Base-by-base conservation (phyloP, 2,113 vertebrate species). In the Notothenia rossii region DNA sequence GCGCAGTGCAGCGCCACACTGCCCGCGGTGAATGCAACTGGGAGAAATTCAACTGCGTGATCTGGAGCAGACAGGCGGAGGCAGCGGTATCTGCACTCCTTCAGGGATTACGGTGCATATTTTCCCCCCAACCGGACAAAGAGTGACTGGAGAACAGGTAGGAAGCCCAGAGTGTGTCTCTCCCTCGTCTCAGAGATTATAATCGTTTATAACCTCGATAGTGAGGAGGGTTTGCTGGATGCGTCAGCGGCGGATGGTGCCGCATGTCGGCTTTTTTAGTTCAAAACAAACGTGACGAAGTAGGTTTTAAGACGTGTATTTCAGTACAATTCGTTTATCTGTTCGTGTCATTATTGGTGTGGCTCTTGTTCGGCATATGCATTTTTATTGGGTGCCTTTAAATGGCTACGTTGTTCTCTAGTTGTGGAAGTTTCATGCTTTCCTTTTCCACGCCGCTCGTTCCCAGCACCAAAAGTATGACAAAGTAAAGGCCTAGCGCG, bases 11-110 rank as follows among this genome's bases (percentile, higher is more conserved):
- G 63, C 67, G 29, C 50, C 90, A 78, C 64, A 62, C 20, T 74
- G 72, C 91, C 88, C 92, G 93, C 92, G 88, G 88, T 15, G 86
- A 89, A 81, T 50, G 89, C 88, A 86, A 83, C 75, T 20, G 80
- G 74, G 72, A 91, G 91, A 94, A 94, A 93, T 93, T 86, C 82
- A 93, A 93, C 90, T 95, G 94, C 94, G 94, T 93, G 93, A 75
- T 88, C 86, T n/a, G 75, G 68, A 82, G 53, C 62, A 85, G 86
- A 74, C 84, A 88, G 72, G 75, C 88, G 73, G 83, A 89, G 89
- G 84, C 79, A 82, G 83, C 61, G 36, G 79, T 43, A 65, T 54
- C 83, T 63, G 72, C 60, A 48, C 69, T 66, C 72, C 36, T 25
- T 3, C 49, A 49, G 33, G 81, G 67, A 89, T 86, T 87, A 66